Percentiles rank a stretch among this genome's conserved stretches.
phyloP scores from a whole-genome alignment of 2,113 vertebrate genomes.

The Polypterus bichir region DNA sequence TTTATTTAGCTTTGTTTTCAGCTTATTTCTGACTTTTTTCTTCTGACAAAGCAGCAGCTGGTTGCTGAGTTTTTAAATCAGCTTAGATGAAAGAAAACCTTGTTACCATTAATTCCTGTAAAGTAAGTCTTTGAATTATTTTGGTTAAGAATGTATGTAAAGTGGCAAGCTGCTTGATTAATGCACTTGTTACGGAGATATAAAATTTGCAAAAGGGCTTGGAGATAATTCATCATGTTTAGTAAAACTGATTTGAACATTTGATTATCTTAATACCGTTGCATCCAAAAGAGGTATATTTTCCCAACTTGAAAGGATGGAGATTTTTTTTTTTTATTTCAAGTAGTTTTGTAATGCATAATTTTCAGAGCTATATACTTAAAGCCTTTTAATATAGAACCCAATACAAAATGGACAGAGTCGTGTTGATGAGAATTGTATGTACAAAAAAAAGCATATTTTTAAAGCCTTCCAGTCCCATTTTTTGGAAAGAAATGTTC shows the following conservation, averaged over 20 bases:
- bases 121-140: conserved; percentile 86
- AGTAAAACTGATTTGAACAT: conserved; percentile 85
- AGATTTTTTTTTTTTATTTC: too few relatives aligned
- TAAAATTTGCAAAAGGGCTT: conserved; percentile 96
- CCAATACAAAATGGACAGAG: too few relatives aligned
- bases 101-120: conserved; percentile 99
- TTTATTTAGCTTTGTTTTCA: conserved; percentile 93
- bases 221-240: conserved; percentile 98
- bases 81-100: conserved; percentile 99
- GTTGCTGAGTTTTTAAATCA: conserved; percentile 98
- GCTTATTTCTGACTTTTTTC: conserved; percentile 93
- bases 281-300: conserved; percentile 42
- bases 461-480: too few relatives aligned
- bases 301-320: neutral
- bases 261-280: conserved; percentile 98
- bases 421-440: too few relatives aligned
- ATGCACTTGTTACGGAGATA: conserved; percentile 99
- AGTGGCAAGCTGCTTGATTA: conserved; percentile 84
- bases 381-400: too few relatives aligned
- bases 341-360: neutral
- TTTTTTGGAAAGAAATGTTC: too few relatives aligned
- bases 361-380: neutral
- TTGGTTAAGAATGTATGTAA: conserved; percentile 73
- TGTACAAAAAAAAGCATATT: too few relatives aligned
- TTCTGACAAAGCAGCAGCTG: conserved; percentile 97